These are phyloP conservation scores for Coccyzus lansbergi DNA, from an alignment of 2,797 vertebrate genomes.

Conservation along the genomic window DNA sequence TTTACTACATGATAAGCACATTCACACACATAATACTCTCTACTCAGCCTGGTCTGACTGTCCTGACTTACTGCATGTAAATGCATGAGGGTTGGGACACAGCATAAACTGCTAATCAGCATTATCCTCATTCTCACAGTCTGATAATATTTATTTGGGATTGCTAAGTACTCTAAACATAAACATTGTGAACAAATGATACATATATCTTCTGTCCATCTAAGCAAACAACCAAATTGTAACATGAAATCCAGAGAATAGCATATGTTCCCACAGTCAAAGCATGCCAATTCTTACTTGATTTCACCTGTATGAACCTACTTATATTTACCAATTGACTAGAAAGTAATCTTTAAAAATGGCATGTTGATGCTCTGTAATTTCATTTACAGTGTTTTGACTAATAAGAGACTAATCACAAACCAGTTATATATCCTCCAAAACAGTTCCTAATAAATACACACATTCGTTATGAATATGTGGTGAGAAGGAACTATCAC, in stretches of 20 bases:
- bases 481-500: constrained; percentile 42
- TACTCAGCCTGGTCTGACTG: background rate
- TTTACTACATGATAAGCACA: background rate
- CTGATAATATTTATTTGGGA: background rate
- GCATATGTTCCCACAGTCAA: background rate
- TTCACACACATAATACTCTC: fast-evolving
- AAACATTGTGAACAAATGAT: background rate
- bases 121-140: background rate
- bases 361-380: background rate
- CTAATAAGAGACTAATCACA: background rate
- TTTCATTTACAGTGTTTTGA: constrained; percentile 25
- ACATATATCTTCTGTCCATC: background rate
- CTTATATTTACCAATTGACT: background rate
- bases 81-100: background rate
- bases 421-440: constrained; percentile 18
- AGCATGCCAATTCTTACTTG: background rate
- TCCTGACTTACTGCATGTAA: background rate
- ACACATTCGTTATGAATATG: background rate
- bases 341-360: constrained; percentile 1
- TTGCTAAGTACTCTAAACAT: background rate
- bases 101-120: background rate
- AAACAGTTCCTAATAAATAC: constrained; percentile 60
- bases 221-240: background rate
- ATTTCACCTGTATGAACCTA: constrained; percentile 5
- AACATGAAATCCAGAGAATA: background rate